Evolutionary conservation across 2,888 invertebrate genomes (phyloP), one percentile per base, ranked within the genome.

Genomic region (Diloba caeruleocephala): DNA sequence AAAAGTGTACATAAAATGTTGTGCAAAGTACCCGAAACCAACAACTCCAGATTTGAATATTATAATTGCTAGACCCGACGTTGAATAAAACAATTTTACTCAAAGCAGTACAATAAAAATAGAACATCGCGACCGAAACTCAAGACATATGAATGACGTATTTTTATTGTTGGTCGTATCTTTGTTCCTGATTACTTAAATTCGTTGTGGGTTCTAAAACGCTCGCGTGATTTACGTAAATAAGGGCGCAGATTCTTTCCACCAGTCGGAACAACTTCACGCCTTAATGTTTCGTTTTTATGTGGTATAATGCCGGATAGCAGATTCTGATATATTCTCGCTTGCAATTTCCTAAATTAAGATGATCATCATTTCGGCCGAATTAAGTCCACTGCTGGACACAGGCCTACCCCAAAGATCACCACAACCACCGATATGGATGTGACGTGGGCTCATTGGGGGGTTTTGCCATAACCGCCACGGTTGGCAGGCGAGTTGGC

Each of bases 281-380:
- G 50, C 55, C 57, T 71, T 72, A 70, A 77, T 75, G 68, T 75
- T 74, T 75, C 46, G 77, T 77, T 78, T 79, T 68, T 70, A 71
- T 74, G 65, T 56, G 54, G 34, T 52, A 29, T 31, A 62, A 71
- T 71, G 26, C n/a, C 23, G 53, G 54, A 71, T 55, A 44, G 43
- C n/a, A 48, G 29, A 53, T 57, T 50, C 43, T 34, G 39, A 34
- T 39, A 26, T 8, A 1, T 21, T 21, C 7, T 6, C 26, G 7
- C 12, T 43, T 31, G 23, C 23, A 15, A 7, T 13, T 14, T 32
- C 33, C 42, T 43, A 49, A 46, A 59, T 44, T 34, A 50, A 51
- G 37, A 56, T 59, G 51, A 56, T 38, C n/a, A n/a, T n/a, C n/a
- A n/a, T n/a, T n/a, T n/a, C n/a, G n/a, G n/a, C n/a, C n/a, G n/a